Evolutionary conservation across 2,888 invertebrate species (phyloP), one percentile per base, ranked within the genome.

Genomic region (Ormyrus pomaceus): DNA sequence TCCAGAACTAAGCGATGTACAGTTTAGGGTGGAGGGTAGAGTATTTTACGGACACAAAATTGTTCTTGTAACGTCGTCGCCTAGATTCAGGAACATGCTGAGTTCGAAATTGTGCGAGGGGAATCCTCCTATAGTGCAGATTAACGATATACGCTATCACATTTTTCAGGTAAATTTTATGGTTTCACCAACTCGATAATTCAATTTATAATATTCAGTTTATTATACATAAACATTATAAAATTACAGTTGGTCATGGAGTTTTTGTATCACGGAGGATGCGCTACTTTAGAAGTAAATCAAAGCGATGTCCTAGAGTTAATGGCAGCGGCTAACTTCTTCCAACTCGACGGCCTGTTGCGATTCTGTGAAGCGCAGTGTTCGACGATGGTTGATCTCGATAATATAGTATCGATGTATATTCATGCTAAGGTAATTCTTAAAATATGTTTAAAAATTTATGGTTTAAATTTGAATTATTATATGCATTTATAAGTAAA

Each of bases 41-140:
- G 93, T 97, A 46, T 97, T 98, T 91, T 98, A 97, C 90, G 98
- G 97, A 0, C 98, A 98, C 91, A 97, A 97, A 91, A 97, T 98
- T 83, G 97, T 98, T 56, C 92, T 98, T 78, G 96, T 98, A 65
- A 98, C 97, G 3, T 97, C 97, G 79, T 97, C 97, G 5, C 94
- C 96, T 11, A 93, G 97, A 73, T 94, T 97, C 84, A 94, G 96
- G 84, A 95, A 95, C 73, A 97, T 97, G 97, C 92, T 97, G 61
- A 94, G 94, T 86, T 94, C 95, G 6, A 95, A 95, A 86, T 89
- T 95, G 81, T 94, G 94, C 85, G 95, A 95, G 84, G 94, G 94
- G 65, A 95, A 93, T 85, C 93, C 96, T 53, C 97, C 97, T 0
- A 95, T 96, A 58, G 96, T 97, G 77, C 97, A 97, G 91, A 97